These are phyloP conservation scores for Atractosteus spatula DNA, from an alignment of 2,113 vertebrate species.

Conservation along the genomic window DNA sequence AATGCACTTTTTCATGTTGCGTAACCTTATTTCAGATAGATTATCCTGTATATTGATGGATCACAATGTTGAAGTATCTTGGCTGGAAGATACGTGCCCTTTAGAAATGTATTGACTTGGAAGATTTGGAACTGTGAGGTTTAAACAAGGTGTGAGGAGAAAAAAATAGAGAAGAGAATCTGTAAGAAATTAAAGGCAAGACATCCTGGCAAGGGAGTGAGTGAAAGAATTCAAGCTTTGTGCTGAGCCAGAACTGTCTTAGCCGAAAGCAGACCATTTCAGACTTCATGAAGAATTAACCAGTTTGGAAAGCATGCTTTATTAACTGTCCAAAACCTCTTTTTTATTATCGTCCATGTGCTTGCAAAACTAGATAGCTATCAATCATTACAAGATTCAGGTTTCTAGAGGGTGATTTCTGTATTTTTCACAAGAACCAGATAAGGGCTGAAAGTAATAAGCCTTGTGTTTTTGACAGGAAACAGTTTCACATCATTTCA, in stretches of 20 bases:
- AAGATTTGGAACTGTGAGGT: not conserved
- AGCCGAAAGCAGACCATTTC: not conserved
- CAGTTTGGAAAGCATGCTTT: not conserved
- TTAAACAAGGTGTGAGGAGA: not conserved
- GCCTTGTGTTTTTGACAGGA: not conserved
- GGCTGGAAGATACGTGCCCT: not conserved
- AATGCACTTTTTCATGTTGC: too few species aligned
- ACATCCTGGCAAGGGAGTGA: too few species aligned
- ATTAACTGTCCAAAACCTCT: conserved; percentile 8
- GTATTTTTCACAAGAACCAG: conserved; percentile 3
- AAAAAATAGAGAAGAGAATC: not conserved
- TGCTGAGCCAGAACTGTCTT: too few species aligned
- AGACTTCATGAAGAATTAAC: not conserved
- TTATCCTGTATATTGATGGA: too few species aligned
- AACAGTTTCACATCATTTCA: too few species aligned
- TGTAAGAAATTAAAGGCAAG: not conserved
- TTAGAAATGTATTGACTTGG: not conserved
- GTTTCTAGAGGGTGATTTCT: conserved; percentile 6
- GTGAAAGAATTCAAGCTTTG: too few species aligned
- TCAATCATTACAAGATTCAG: conserved; percentile 5
- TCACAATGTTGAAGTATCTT: too few species aligned
- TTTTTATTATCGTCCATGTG: not conserved
- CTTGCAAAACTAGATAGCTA: not conserved
- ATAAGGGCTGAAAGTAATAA: not conserved
- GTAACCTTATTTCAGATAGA: too few species aligned